Percentiles rank a stretch among this genome's conserved stretches.
These are phyloP conservation scores for Callyntrura guangdongensis DNA, from an alignment of 2,888 invertebrate genomes.

Conservation along the genomic window DNA sequence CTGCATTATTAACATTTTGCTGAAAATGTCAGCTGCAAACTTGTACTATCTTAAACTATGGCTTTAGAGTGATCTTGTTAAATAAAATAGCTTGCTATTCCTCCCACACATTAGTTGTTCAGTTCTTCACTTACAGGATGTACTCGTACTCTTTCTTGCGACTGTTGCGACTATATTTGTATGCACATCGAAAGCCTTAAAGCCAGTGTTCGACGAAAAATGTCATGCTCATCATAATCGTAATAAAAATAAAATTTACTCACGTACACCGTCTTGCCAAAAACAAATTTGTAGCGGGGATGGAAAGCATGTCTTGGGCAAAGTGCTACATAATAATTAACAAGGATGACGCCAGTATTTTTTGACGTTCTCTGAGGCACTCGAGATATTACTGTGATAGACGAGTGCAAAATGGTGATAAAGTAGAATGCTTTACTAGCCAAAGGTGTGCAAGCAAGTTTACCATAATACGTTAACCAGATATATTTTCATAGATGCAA, in stretches of 20 bases:
- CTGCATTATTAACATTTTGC: slow-evolving; percentile 37
- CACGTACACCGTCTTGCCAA: slow-evolving; percentile 13
- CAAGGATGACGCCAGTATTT: slow-evolving; percentile 40
- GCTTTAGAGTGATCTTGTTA: background rate
- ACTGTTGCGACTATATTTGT: background rate
- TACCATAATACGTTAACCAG: too few species aligned
- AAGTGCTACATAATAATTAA: slow-evolving; percentile 14
- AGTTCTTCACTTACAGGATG: slow-evolving; percentile 1
- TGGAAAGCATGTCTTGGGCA: background rate
- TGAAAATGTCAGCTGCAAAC: background rate
- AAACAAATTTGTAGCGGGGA: background rate
- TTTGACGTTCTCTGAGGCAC: background rate
- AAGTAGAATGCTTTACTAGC: background rate
- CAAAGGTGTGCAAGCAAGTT: too few species aligned
- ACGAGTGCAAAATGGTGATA: background rate
- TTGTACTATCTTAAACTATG: background rate
- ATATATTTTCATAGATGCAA: too few species aligned
- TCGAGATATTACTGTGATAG: background rate
- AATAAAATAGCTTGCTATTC: background rate
- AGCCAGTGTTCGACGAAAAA: background rate
- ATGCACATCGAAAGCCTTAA: background rate
- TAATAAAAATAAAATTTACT: slow-evolving; percentile 3
- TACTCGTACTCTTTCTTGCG: background rate
- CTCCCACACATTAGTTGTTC: slow-evolving; percentile 1
- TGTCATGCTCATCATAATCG: background rate